Evolutionary conservation across 2,888 invertebrate species (phyloP), one percentile per base, ranked within the genome.

Genomic region (Zhengitettix transpicula): DNA sequence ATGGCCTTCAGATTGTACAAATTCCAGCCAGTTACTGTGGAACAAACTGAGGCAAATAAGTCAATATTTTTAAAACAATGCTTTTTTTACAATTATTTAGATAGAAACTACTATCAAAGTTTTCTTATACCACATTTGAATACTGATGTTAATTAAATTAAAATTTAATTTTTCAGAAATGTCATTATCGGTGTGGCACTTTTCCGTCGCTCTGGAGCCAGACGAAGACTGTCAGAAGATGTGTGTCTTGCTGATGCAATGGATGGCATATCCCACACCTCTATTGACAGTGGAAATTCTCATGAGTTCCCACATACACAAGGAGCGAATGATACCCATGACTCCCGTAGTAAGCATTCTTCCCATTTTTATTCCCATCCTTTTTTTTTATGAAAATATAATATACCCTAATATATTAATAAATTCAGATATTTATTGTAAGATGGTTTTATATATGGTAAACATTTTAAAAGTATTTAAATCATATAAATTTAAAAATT

Each of bases 121-220:
- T 28, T 28, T n/a, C n/a, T n/a, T n/a, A n/a, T n/a, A n/a, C n/a
- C n/a, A 28, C 28, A 28, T 28, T 28, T 28, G 28, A 28, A 5
- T 28, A 28, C 7, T 28, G 28, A 2, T 28, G 28, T 28, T 28
- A 5, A 28, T 28, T 28, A 28, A 28, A 28, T 1, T 47, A 1
- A 47, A 12, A 47, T 14, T 47, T n/a, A 5, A 16, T 53, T 10
- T 52, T 61, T 8, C 60, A 72, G 74, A 62, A 90, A 94, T 70
- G 93, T 94, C 0, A 87, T 97, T 17, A 77, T 90, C 64, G 95
- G 93, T 0, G 90, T 93, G 0, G 92, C 93, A 8, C 80, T 92
- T 68, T 95, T 97, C 71, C 83, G 89, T 12, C 82, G 84, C 65
- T 90, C 90, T 10, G 88, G 88, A 1, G 82, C 76, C 65, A 76